phyloP scores from a whole-genome alignment of 2,113 vertebrate genomes.

The Saguinus imperator region DNA sequence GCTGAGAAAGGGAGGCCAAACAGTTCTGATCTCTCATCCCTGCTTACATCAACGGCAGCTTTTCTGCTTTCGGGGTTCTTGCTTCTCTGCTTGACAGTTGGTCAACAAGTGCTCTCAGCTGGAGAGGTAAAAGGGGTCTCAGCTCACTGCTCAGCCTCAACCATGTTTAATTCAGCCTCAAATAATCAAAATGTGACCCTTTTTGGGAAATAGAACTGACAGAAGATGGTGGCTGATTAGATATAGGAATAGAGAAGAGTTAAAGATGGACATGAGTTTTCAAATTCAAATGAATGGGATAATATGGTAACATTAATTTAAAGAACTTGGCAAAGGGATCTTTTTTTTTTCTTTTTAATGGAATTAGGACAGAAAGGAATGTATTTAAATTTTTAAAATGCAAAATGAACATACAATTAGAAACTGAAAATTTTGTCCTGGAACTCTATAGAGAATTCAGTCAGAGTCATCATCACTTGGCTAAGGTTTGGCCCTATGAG shows the following conservation, averaged over 20 bases:
- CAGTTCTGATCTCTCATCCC: not conserved
- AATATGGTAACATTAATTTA: not conserved
- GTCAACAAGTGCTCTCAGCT: not conserved
- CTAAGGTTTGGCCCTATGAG: not conserved
- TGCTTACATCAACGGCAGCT: not conserved
- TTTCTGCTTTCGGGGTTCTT: not conserved
- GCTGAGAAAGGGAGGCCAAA: not conserved
- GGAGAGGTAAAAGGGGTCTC: not conserved
- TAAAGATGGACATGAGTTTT: not conserved
- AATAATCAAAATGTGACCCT: not conserved
- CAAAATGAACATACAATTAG: not conserved
- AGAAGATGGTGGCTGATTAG: not conserved
- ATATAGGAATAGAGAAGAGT: not conserved
- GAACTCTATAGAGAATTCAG: not conserved
- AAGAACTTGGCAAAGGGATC: not conserved
- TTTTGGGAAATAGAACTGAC: not conserved
- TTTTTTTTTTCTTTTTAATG: not conserved
- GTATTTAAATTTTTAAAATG: not conserved
- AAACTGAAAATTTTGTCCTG: not conserved
- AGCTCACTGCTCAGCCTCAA: not conserved
- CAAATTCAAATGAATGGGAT: not conserved
- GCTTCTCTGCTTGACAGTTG: not conserved
- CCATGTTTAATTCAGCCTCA: not conserved
- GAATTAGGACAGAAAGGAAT: not conserved
- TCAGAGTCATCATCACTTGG: not conserved